Conservation (phyloP, 2,888 invertebrate species). For the Aleiodes testaceus region DNA sequence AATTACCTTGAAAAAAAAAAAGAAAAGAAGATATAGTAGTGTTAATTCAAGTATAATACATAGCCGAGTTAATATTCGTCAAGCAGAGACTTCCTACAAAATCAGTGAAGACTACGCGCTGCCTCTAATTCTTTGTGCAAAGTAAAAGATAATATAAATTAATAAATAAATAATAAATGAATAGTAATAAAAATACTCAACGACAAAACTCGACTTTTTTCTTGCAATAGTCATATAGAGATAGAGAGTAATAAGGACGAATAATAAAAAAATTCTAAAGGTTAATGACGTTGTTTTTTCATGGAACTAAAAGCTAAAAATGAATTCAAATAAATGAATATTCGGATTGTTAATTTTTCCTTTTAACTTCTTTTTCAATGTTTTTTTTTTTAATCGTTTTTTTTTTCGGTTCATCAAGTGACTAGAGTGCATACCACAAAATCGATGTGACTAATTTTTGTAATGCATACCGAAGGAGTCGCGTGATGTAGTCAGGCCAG, state of each 20-base stretch:
- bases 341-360: neutral
- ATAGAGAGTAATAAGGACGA: conserved; percentile 30
- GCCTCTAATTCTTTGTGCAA: conserved; percentile 64
- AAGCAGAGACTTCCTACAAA: conserved; percentile 57
- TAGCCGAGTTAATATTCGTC: conserved; percentile 42
- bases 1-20: neutral
- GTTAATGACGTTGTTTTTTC: neutral
- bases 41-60: conserved; percentile 27
- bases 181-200: conserved; percentile 16
- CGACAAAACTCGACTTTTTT: conserved; percentile 37
- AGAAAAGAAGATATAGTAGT: conserved; percentile 20
- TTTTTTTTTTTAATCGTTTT: conserved; percentile 22
- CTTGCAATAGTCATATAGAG: conserved; percentile 56
- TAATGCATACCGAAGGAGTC: conserved; percentile 84
- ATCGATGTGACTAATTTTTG: conserved; percentile 52
- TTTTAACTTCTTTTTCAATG: neutral
- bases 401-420: conserved; percentile 35
- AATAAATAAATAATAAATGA: conserved; percentile 25
- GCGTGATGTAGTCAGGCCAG: conserved; percentile 96
- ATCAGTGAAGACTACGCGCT: conserved; percentile 60
- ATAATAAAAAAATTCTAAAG: conserved; percentile 37
- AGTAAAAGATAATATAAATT: conserved; percentile 58
- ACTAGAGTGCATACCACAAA: conserved; percentile 64
- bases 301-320: conserved; percentile 6
- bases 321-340: conserved; percentile 49